A percentile compares a stretch with the other conserved stretches of the same genome.
phyloP scores from a whole-genome alignment of 2,888 invertebrate species.

The Idaea aversata region DNA sequence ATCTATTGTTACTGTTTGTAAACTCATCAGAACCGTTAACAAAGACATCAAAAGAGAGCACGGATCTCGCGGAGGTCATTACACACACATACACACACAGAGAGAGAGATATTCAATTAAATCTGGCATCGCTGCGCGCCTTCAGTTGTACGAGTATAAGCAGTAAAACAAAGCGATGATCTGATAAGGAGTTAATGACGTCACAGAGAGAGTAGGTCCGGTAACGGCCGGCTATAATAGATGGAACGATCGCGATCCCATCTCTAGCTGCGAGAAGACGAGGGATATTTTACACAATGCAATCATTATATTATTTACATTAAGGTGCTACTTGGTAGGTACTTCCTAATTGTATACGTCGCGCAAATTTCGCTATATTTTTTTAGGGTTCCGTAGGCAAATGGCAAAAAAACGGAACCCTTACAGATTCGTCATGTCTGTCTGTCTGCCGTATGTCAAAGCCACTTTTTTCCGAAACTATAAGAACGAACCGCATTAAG shows the following conservation, averaged over 20 bases:
- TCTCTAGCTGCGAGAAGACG: background rate
- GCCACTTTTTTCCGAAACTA: too few species aligned
- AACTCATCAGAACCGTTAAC: background rate
- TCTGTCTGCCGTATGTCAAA: too few species aligned
- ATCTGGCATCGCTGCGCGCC: background rate
- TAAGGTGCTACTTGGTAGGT: too few species aligned
- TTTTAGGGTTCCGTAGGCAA: too few species aligned
- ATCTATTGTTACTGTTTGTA: too few species aligned
- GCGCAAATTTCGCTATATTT: too few species aligned
- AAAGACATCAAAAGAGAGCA: background rate
- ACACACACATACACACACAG: background rate
- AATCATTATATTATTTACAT: too few species aligned
- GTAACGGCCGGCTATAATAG: background rate
- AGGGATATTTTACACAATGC: background rate
- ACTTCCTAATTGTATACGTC: too few species aligned
- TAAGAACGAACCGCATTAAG: too few species aligned
- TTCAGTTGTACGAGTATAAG: background rate
- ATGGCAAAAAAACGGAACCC: too few species aligned
- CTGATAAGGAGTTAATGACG: slow-evolving; percentile 2
- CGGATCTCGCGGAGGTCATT: background rate
- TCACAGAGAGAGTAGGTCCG: background rate
- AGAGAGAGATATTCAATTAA: background rate
- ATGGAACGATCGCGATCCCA: background rate
- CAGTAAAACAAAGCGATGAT: slow-evolving; percentile 5
- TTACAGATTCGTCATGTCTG: too few species aligned